Conservation (phyloP, 2,113 vertebrate genomes). For the Turnix velox region DNA sequence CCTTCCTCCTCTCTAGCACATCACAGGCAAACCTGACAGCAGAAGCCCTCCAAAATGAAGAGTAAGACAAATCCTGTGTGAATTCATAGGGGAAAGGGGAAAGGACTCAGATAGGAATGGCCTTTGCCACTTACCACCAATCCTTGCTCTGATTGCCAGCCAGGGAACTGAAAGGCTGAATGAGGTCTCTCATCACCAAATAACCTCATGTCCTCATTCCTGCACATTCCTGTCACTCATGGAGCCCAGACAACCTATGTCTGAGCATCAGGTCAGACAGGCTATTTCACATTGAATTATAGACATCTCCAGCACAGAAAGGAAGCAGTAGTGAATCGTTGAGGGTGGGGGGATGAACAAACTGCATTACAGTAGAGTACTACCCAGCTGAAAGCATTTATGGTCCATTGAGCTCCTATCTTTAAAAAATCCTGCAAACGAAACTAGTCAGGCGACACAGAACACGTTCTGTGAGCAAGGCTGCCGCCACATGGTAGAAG, state of each 20-base stretch:
- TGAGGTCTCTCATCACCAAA: not conserved
- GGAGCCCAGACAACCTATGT: accelerated
- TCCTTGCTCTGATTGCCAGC: not conserved
- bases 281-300: not conserved
- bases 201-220: not conserved
- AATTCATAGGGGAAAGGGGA: not conserved
- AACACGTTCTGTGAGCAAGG: not conserved
- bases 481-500: not conserved
- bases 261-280: accelerated
- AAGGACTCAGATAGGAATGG: not conserved
- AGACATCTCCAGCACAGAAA: not conserved
- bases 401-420: not conserved
- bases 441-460: not conserved
- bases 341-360: not conserved
- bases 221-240: not conserved
- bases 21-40: not conserved
- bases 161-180: not conserved
- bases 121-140: not conserved
- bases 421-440: not conserved
- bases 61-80: not conserved
- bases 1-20: not conserved
- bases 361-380: not conserved
- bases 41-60: not conserved
- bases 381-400: not conserved
- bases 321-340: not conserved